Evolutionary conservation across 2,888 invertebrate genomes (phyloP).

Genomic region (Drosophila aldrichi): DNA sequence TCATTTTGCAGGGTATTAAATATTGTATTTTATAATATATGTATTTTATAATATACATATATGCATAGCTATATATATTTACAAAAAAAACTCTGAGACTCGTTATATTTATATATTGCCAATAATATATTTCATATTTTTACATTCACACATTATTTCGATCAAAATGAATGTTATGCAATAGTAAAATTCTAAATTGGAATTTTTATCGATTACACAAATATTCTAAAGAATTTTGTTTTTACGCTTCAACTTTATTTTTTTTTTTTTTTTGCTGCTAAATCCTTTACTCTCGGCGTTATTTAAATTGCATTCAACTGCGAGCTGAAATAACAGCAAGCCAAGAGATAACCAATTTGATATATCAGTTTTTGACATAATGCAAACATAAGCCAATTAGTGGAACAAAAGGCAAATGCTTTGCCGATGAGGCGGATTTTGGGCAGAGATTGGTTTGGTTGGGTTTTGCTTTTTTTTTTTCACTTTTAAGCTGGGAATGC

Average conservation of each 20-base stretch:
- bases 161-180: background rate
- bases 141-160: background rate
- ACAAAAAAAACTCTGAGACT: no score
- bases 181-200: background rate
- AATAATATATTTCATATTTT: background rate
- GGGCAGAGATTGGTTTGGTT: conserved; percentile 3
- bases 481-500: conserved; percentile 28
- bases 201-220: background rate
- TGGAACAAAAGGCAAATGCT: conserved; percentile 33
- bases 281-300: conserved; percentile 4
- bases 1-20: no score
- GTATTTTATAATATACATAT: no score
- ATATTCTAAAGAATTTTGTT: conserved; percentile 1
- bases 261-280: background rate
- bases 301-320: conserved; percentile 20
- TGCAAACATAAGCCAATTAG: conserved; percentile 69
- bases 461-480: background rate
- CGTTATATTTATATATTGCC: background rate
- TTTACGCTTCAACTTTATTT: background rate
- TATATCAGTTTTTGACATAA: conserved; percentile 42
- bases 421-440: conserved; percentile 22
- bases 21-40: no score
- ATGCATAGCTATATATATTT: no score
- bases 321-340: conserved; percentile 2
- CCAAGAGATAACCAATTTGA: conserved; percentile 15